phyloP scores from a whole-genome alignment of 2,797 vertebrate genomes.

The Periophthalmus magnuspinnatus region DNA sequence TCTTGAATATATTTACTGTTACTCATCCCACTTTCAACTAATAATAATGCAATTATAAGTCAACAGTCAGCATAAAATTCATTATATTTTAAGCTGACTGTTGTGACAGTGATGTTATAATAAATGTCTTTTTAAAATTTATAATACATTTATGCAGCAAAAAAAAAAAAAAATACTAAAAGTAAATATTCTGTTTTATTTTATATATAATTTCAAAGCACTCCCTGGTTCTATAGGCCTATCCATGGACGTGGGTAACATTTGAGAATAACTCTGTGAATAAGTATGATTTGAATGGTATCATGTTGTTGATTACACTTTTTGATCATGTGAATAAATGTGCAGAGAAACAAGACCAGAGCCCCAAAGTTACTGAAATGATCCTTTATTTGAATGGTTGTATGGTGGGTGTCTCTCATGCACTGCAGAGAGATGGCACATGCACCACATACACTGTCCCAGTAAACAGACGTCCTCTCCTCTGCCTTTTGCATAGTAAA shows the following conservation, averaged over 20 bases:
- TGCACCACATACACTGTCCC: slow-evolving; percentile 65
- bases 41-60: too few species aligned
- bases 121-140: background rate
- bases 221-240: too few species aligned
- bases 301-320: too few species aligned
- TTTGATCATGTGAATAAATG: background rate
- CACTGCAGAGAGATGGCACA: slow-evolving; percentile 61
- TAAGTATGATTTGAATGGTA: too few species aligned
- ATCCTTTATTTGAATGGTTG: slow-evolving; percentile 58
- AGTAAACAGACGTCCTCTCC: slow-evolving; percentile 31
- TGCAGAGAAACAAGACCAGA: slow-evolving; percentile 32
- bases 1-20: too few species aligned
- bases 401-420: slow-evolving; percentile 52
- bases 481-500: slow-evolving; percentile 77
- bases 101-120: background rate
- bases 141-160: too few species aligned
- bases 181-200: too few species aligned
- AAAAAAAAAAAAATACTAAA: too few species aligned
- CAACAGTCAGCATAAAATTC: background rate
- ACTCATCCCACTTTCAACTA: background rate
- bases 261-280: too few species aligned
- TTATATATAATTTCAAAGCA: too few species aligned
- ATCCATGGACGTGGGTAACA: too few species aligned
- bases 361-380: slow-evolving; percentile 46
- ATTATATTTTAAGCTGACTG: background rate